phyloP scores from a whole-genome alignment of 2,113 vertebrate genomes.

The Mionectes macconnelli region DNA sequence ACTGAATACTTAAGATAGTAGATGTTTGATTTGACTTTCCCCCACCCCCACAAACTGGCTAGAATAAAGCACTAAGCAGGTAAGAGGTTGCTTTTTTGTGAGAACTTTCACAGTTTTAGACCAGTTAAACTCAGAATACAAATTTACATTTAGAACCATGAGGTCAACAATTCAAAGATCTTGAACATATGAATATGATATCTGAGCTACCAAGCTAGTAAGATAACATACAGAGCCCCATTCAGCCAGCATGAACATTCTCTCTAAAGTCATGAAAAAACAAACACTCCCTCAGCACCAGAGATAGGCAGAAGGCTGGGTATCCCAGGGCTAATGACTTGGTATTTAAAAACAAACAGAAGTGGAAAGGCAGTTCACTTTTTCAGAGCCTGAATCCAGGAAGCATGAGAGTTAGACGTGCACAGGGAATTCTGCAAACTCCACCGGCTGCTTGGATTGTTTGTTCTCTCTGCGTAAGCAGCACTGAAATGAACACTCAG shows the following conservation, averaged over 20 bases:
- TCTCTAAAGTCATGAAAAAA: not conserved
- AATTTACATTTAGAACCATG: not conserved
- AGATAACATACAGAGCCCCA: not conserved
- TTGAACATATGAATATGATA: not conserved
- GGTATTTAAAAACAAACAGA: not conserved
- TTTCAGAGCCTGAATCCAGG: not conserved
- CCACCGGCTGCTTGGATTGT: not conserved
- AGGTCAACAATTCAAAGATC: not conserved
- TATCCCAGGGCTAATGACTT: not conserved
- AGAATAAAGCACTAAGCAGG: not conserved
- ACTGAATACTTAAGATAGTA: not conserved
- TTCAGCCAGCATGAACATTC: not conserved
- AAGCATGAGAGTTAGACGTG: not conserved
- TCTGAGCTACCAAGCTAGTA: not conserved
- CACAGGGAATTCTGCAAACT: not conserved
- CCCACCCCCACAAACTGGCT: not conserved
- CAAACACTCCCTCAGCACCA: not conserved
- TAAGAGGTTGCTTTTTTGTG: not conserved
- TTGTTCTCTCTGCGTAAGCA: not conserved
- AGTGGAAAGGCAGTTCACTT: not conserved
- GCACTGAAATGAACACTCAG: not conserved
- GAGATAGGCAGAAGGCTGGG: rapidly evolving
- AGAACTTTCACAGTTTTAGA: not conserved
- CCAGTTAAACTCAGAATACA: not conserved
- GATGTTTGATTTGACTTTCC: not conserved